These are phyloP conservation scores for Eupithecia inturbata DNA, from an alignment of 2,888 invertebrate species.

Conservation along the genomic window DNA sequence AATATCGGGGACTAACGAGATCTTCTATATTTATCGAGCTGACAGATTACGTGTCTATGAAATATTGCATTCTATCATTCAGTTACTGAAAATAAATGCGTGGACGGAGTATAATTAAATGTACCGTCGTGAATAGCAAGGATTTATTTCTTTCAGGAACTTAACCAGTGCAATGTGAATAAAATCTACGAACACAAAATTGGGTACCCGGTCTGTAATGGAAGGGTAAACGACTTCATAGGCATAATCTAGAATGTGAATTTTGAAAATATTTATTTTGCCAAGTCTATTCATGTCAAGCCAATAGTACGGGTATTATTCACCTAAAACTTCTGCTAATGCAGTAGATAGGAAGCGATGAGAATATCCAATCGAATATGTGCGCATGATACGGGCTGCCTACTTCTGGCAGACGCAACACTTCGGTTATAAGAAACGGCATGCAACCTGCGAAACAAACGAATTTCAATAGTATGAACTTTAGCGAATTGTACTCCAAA, in stretches of 20 bases:
- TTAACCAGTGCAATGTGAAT: not conserved
- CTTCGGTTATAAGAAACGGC: slow-evolving; percentile 88
- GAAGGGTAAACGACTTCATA: not conserved
- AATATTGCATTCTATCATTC: too few species aligned
- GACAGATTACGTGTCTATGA: too few species aligned
- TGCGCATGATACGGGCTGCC: slow-evolving; percentile 86
- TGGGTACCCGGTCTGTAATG: not conserved
- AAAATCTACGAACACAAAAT: not conserved
- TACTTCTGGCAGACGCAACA: slow-evolving; percentile 87
- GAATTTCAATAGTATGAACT: slow-evolving; percentile 14
- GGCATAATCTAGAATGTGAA: not conserved
- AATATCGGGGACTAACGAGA: too few species aligned
- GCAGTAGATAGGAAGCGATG: slow-evolving; percentile 87
- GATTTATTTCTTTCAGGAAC: not conserved
- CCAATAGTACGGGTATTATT: slow-evolving; percentile 17
- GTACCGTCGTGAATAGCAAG: not conserved
- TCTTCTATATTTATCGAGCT: too few species aligned
- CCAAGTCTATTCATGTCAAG: too few species aligned
- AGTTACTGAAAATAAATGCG: too few species aligned
- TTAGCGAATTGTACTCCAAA: too few species aligned
- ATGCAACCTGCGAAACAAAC: slow-evolving; percentile 85
- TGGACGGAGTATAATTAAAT: not conserved
- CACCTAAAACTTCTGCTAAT: slow-evolving; percentile 78
- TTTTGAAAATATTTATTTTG: not conserved
- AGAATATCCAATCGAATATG: slow-evolving; percentile 88